A percentile compares a stretch with the other conserved stretches of the same genome.
Conservation (phyloP, 2,797 vertebrate species). For the Crypturellus tataupa region DNA sequence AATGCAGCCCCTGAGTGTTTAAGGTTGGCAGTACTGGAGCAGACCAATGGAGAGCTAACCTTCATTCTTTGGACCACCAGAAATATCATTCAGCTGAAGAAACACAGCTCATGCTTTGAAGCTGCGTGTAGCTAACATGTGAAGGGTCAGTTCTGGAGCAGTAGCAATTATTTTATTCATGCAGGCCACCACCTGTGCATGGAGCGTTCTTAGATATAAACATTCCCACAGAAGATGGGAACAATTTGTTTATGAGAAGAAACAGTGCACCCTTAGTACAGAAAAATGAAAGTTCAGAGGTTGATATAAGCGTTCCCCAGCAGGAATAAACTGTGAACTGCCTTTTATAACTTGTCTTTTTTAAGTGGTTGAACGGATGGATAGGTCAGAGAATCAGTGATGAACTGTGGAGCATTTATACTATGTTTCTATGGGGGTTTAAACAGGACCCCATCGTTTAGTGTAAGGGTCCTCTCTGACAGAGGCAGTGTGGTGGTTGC, state of each 20-base stretch:
- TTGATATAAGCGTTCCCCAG: slow-evolving; percentile 44
- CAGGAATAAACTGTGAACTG: slow-evolving; percentile 58
- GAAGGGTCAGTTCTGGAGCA: slow-evolving; percentile 4
- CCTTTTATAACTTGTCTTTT: not conserved
- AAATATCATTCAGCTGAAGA: not conserved
- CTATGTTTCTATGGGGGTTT: not conserved
- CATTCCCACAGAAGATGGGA: slow-evolving; percentile 69
- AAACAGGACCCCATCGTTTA: not conserved
- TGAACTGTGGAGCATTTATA: not conserved
- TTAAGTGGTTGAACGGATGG: not conserved
- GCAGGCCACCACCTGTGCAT: slow-evolving; percentile 62
- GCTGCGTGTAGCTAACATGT: not conserved
- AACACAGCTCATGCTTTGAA: not conserved
- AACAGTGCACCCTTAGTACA: slow-evolving; percentile 40
- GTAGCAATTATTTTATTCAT: slow-evolving; percentile 35
- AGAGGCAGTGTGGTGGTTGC: not conserved
- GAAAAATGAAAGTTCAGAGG: slow-evolving; percentile 61
- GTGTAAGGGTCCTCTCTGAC: not conserved
- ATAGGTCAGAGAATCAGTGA: not conserved
- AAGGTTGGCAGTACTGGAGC: not conserved
- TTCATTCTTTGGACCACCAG: not conserved
- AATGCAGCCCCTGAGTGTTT: not conserved
- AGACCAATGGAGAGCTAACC: not conserved
- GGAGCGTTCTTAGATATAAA: slow-evolving; percentile 24
- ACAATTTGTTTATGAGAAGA: slow-evolving; percentile 69